phyloP scores from a whole-genome alignment of 2,113 vertebrate genomes.

The Forbesichthys papilliferus region DNA sequence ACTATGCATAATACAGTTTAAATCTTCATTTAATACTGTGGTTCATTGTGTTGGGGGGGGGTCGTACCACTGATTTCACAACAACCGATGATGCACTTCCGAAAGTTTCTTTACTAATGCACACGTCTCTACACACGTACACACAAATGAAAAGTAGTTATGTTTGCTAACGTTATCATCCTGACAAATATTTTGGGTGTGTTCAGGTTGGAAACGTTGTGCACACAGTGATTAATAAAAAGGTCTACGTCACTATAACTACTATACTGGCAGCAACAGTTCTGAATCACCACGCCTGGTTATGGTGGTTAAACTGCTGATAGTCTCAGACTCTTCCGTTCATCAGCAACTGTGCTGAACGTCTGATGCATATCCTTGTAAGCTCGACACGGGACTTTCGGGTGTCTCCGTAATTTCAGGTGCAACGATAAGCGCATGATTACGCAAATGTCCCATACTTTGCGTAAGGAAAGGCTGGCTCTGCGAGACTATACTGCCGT shows the following conservation, averaged over 20 bases:
- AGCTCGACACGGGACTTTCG: too few relatives aligned
- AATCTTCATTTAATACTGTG: not conserved
- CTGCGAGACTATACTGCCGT: too few relatives aligned
- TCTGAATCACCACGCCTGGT: not conserved
- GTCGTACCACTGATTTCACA: conserved; percentile 25
- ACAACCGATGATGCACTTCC: conserved; percentile 13
- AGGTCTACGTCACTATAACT: conserved; percentile 14
- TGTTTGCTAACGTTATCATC: conserved; percentile 25
- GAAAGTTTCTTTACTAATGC: too few relatives aligned
- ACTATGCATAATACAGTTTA: not conserved
- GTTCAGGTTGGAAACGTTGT: not conserved
- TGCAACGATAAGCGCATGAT: too few relatives aligned
- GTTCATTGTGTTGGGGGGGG: not conserved
- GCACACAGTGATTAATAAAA: not conserved
- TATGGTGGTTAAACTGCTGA: too few relatives aligned
- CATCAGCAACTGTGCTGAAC: too few relatives aligned
- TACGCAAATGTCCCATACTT: too few relatives aligned
- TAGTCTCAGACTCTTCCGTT: too few relatives aligned
- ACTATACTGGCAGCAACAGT: not conserved
- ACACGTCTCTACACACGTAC: not conserved
- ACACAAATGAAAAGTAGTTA: conserved; percentile 1
- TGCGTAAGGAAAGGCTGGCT: too few relatives aligned
- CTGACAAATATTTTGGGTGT: conserved; percentile 22
- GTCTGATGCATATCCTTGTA: too few relatives aligned
- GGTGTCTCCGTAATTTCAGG: too few relatives aligned